phyloP scores from a whole-genome alignment of 2,113 vertebrate species.

The Onychostruthus taczanowskii region DNA sequence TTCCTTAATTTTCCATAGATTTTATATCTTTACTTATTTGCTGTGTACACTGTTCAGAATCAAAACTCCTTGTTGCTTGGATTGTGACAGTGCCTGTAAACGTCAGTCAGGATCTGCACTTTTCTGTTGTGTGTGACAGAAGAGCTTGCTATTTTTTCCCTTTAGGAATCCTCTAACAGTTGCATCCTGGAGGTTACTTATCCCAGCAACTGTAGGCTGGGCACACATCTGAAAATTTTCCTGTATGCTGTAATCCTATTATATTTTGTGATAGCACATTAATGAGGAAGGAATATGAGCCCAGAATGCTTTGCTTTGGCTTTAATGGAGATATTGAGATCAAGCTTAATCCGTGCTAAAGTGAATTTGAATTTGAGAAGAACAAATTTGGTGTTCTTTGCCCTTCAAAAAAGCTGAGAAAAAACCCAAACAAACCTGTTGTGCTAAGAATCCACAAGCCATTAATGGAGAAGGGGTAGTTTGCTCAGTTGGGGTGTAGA shows the following conservation, averaged over 20 bases:
- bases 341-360: background rate
- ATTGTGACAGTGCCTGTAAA: background rate
- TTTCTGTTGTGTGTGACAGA: background rate
- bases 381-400: background rate
- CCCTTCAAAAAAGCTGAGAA: background rate
- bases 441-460: background rate
- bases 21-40: background rate
- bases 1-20: background rate
- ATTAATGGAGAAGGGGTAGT: background rate
- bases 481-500: background rate
- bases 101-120: background rate
- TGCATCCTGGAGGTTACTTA: background rate
- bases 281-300: background rate
- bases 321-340: background rate
- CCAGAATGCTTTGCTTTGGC: background rate
- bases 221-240: background rate
- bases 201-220: background rate
- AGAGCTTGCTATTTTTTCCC: background rate
- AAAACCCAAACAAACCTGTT: background rate
- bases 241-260: background rate
- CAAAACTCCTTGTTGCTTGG: background rate
- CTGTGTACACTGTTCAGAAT: background rate
- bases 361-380: background rate
- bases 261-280: background rate
- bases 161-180: background rate